Conservation (phyloP, 2,888 invertebrate genomes). For the Thalpophila matura region DNA sequence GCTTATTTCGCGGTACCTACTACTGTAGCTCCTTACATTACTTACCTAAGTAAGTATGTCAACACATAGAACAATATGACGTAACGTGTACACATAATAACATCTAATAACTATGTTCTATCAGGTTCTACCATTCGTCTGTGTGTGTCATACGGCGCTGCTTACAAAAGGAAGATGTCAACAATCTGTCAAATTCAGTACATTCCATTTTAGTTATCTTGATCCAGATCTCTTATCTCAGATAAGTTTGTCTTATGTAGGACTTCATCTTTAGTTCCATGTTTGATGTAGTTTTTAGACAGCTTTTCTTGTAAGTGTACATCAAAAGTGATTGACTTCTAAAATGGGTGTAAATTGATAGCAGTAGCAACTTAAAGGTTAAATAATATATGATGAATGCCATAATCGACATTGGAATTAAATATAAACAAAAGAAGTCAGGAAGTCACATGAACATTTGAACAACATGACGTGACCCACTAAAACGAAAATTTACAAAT, state of each 20-base stretch:
- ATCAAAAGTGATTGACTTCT: conserved; percentile 24
- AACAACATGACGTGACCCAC: too few relatives aligned
- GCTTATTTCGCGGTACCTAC: conserved; percentile 61
- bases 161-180: too few relatives aligned
- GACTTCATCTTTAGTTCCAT: too few relatives aligned
- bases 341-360: conserved; percentile 32
- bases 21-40: conserved; percentile 42
- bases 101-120: background rate
- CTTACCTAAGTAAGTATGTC: conserved; percentile 23
- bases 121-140: background rate
- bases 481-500: too few relatives aligned
- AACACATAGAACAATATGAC: conserved; percentile 12
- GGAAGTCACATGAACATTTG: too few relatives aligned
- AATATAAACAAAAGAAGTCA: conserved; percentile 15
- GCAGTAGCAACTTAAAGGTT: conserved; percentile 23
- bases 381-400: conserved; percentile 31
- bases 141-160: background rate
- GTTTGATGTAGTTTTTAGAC: too few relatives aligned
- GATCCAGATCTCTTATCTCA: too few relatives aligned
- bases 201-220: too few relatives aligned
- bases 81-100: background rate
- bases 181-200: too few relatives aligned
- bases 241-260: too few relatives aligned
- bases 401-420: conserved; percentile 23
- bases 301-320: too few relatives aligned